Conservation (phyloP, 2,888 invertebrate genomes). For the Vanessa cardui region DNA sequence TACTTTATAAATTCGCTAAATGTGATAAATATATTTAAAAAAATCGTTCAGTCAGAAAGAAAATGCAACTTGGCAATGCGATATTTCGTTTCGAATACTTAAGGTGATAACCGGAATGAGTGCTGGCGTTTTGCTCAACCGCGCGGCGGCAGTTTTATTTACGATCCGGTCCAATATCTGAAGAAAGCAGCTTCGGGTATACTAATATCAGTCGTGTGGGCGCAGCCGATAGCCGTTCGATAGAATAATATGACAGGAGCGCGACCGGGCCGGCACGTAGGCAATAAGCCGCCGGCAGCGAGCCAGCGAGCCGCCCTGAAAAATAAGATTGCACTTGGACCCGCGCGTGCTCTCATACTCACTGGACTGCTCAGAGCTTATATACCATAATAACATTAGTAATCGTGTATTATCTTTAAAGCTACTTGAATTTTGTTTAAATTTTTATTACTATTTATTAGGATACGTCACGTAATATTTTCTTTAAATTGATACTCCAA, state of each 20-base stretch:
- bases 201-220: conserved; percentile 78
- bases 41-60: not conserved
- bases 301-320: conserved; percentile 71
- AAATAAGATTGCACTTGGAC: conserved; percentile 77
- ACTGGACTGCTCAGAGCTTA: conserved; percentile 19
- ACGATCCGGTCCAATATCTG: conserved; percentile 75
- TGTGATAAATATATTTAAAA: not conserved
- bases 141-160: conserved; percentile 70
- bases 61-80: conserved; percentile 12
- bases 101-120: conserved; percentile 59
- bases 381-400: conserved; percentile 7
- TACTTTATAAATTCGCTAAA: not conserved
- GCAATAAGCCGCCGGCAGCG: conserved; percentile 79
- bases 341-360: conserved; percentile 61
- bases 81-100: conserved; percentile 36
- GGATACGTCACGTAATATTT: no score
- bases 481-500: not conserved
- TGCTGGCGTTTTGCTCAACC: conserved; percentile 37
- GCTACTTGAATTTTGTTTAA: not conserved
- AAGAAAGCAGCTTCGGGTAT: conserved; percentile 71
- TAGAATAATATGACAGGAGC: conserved; percentile 80
- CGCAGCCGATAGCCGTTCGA: conserved; percentile 75
- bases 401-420: not conserved
- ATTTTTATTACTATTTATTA: not conserved
- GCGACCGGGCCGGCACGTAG: conserved; percentile 77